Conservation (phyloP, 2,113 vertebrate species). For the Calypte anna region DNA sequence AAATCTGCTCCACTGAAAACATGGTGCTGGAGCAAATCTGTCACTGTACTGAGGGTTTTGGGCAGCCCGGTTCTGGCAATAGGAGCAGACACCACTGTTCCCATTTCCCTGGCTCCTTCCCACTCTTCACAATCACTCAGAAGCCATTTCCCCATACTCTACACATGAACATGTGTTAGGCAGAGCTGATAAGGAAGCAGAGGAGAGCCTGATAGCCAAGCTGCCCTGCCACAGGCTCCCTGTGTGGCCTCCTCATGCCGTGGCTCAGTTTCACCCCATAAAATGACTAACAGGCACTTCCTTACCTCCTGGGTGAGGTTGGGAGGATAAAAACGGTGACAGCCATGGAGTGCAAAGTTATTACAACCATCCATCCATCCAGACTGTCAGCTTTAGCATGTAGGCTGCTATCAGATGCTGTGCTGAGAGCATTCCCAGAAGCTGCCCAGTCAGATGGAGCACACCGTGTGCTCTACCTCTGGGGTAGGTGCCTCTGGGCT, state of each 20-base stretch:
- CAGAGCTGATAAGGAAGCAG: not conserved
- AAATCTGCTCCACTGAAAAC: slow-evolving; percentile 23
- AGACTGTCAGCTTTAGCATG: not conserved
- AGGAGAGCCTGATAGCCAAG: not conserved
- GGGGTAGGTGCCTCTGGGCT: not conserved
- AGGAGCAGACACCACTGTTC: not conserved
- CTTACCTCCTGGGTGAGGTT: not conserved
- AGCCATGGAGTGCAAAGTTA: not conserved
- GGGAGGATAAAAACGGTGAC: not conserved
- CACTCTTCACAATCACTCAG: not conserved
- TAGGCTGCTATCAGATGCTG: not conserved
- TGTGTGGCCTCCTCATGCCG: not conserved
- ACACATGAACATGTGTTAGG: not conserved
- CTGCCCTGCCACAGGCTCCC: not conserved
- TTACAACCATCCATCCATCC: not conserved
- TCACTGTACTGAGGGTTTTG: not conserved
- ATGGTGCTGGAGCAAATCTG: not conserved
- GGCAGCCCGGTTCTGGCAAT: not conserved
- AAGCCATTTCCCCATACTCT: not conserved
- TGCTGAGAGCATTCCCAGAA: not conserved
- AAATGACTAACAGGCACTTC: slow-evolving; percentile 18
- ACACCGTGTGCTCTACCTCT: accelerated
- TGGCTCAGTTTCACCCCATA: not conserved
- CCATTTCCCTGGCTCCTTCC: not conserved
- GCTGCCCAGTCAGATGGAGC: not conserved